Evolutionary conservation across 2,797 vertebrate genomes (phyloP).

Genomic region (Sebastolobus altivelis): DNA sequence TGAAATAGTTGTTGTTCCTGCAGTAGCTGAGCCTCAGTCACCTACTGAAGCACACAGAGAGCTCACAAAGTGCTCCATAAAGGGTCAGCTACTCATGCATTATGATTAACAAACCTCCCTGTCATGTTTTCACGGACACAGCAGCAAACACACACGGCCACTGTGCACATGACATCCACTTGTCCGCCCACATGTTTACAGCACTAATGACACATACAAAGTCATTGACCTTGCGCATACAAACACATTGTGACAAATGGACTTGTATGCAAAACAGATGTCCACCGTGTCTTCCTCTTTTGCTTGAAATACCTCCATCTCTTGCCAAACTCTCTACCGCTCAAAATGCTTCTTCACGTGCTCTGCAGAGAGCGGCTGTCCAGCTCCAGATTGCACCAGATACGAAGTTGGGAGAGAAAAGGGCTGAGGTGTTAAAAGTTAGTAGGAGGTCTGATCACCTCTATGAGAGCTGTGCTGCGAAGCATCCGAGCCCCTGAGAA

Average conservation of each 20-base stretch:
- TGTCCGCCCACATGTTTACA: slow-evolving; percentile 40
- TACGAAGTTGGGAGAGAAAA: slow-evolving; percentile 50
- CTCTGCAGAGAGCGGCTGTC: slow-evolving; percentile 15
- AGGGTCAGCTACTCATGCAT: slow-evolving; percentile 7
- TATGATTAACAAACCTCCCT: slow-evolving; percentile 9
- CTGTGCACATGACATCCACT: slow-evolving; percentile 9
- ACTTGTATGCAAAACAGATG: slow-evolving; percentile 23
- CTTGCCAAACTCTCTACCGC: neutral
- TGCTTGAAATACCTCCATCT: neutral
- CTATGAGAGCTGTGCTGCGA: slow-evolving; percentile 74
- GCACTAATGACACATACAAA: slow-evolving; percentile 18
- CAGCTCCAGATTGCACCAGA: slow-evolving; percentile 26
- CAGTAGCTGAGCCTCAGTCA: neutral
- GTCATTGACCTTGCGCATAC: neutral
- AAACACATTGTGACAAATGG: slow-evolving; percentile 32
- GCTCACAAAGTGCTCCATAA: neutral
- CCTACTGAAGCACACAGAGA: slow-evolving; percentile 20
- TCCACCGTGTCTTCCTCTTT: slow-evolving; percentile 8
- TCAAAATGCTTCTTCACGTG: neutral
- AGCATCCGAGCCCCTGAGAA: slow-evolving; percentile 74
- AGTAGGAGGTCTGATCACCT: slow-evolving; percentile 77
- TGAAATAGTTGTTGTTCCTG: slow-evolving; percentile 3
- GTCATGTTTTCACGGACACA: slow-evolving; percentile 18
- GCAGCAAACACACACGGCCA: slow-evolving; percentile 12
- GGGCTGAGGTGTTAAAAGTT: slow-evolving; percentile 76